Conservation (phyloP, 2,113 vertebrate genomes). For the Neodon shergylaensis region DNA sequence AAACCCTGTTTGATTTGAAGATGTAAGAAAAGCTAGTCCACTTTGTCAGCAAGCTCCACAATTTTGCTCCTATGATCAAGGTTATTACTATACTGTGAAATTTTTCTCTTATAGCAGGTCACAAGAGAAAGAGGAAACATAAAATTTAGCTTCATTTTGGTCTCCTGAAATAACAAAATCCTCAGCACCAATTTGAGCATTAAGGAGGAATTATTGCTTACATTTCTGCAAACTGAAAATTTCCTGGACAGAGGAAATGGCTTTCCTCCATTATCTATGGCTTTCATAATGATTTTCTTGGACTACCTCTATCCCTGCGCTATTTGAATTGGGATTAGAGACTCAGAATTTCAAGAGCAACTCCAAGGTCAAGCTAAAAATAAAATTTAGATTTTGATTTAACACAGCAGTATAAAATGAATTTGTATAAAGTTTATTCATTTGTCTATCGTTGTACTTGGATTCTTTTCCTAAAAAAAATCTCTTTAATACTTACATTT, state of each 20-base stretch:
- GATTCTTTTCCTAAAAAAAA: conserved; percentile 4
- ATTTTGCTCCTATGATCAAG: not conserved
- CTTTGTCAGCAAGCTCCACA: not conserved
- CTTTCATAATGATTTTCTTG: conserved; percentile 67
- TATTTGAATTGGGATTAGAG: conserved; percentile 52
- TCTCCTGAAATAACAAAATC: conserved; percentile 60
- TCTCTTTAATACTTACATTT: conserved; percentile 1
- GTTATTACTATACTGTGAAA: not conserved
- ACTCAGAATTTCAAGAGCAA: conserved; percentile 52
- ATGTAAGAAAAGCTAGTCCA: not conserved
- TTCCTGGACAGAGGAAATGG: conserved; percentile 59
- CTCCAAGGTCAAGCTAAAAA: not conserved
- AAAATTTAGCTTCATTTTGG: conserved; percentile 56
- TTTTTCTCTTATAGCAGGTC: not conserved
- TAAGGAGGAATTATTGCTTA: conserved; percentile 78
- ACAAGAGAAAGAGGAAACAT: not conserved
- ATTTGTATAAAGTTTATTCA: not conserved
- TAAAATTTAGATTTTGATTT: not conserved
- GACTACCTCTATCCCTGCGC: conserved; percentile 62
- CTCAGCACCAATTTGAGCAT: conserved; percentile 54
- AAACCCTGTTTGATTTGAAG: not conserved
- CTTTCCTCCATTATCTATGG: conserved; percentile 69
- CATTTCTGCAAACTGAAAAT: conserved; percentile 65
- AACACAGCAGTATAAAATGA: conserved; percentile 15
- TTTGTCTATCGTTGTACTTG: not conserved